A percentile compares a stretch with the other conserved stretches of the same genome.
Evolutionary conservation across 1,140 invertebrate species (phyloP).

Genomic region (Thaumatotibia leucotreta): DNA sequence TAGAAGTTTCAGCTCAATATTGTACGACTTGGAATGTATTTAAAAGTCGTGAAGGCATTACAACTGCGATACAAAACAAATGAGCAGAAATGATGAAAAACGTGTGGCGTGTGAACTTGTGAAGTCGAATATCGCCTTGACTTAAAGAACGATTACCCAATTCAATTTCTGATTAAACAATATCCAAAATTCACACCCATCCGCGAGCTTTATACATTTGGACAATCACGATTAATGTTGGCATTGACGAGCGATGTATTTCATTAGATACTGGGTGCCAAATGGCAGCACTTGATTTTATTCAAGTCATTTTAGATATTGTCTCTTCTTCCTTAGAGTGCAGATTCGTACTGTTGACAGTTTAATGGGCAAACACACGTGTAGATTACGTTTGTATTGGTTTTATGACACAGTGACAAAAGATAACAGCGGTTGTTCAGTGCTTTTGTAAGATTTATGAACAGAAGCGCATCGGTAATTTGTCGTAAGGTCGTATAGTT

Average conservation of each 20-base stretch:
- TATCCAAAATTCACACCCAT: conserved; percentile 9
- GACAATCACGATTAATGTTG: conserved; percentile 4
- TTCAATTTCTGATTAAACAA: conserved; percentile 5
- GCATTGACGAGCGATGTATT: conserved; percentile 8
- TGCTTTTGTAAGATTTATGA: conserved; percentile 8
- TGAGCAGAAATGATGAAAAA: too few species aligned
- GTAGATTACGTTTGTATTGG: conserved; percentile 3
- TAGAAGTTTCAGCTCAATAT: not conserved
- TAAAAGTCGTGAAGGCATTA: not conserved
- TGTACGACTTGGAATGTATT: not conserved
- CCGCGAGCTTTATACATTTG: not conserved
- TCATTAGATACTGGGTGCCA: conserved; percentile 4
- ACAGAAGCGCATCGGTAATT: not conserved
- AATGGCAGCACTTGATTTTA: not conserved
- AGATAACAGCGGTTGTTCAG: conserved; percentile 12
- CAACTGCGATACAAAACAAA: not conserved
- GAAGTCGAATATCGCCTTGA: not conserved
- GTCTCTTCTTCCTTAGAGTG: not conserved
- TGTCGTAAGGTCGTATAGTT: not conserved
- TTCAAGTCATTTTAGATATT: not conserved
- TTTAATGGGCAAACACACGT: conserved; percentile 9
- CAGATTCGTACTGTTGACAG: not conserved
- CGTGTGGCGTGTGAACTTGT: not conserved
- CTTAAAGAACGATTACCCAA: conserved; percentile 7
- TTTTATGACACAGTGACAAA: conserved; percentile 13